Evolutionary conservation across 2,888 invertebrate genomes (phyloP).

Genomic region (Alloscopus bannaensis): DNA sequence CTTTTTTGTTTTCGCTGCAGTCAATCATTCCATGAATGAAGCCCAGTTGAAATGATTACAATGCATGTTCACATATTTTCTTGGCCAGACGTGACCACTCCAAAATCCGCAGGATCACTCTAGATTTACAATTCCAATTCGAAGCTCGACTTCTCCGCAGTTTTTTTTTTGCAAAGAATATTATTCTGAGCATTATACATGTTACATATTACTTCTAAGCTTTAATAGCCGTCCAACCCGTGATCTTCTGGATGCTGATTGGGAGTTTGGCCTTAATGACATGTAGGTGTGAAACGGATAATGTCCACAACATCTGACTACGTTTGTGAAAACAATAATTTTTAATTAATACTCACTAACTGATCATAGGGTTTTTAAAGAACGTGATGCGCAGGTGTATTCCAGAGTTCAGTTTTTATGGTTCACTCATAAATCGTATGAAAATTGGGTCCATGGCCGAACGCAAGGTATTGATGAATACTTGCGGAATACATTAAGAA

Average conservation of each 20-base stretch:
- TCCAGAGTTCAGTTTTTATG: not conserved
- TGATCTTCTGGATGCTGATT: constrained; percentile 4
- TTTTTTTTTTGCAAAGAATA: too few relatives aligned
- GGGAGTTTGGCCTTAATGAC: constrained; percentile 19
- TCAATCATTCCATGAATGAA: too few relatives aligned
- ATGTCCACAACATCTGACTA: not conserved
- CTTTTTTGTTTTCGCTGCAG: too few relatives aligned
- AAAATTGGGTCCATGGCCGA: constrained; percentile 42
- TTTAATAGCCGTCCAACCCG: too few relatives aligned
- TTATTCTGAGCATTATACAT: too few relatives aligned
- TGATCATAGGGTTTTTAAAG: not conserved
- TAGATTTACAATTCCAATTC: too few relatives aligned
- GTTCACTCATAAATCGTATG: not conserved
- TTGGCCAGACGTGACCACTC: too few relatives aligned
- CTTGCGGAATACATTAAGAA: not conserved
- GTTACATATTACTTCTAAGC: too few relatives aligned
- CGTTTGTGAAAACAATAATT: not conserved
- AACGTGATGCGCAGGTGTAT: not conserved
- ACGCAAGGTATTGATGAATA: not conserved
- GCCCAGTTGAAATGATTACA: too few relatives aligned
- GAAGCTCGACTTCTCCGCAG: too few relatives aligned
- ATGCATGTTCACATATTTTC: too few relatives aligned
- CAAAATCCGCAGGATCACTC: too few relatives aligned
- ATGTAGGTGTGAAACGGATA: constrained; percentile 15
- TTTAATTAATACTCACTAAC: not conserved